phyloP scores from a whole-genome alignment of 2,113 vertebrate species.

The Antechinus stuartii region DNA sequence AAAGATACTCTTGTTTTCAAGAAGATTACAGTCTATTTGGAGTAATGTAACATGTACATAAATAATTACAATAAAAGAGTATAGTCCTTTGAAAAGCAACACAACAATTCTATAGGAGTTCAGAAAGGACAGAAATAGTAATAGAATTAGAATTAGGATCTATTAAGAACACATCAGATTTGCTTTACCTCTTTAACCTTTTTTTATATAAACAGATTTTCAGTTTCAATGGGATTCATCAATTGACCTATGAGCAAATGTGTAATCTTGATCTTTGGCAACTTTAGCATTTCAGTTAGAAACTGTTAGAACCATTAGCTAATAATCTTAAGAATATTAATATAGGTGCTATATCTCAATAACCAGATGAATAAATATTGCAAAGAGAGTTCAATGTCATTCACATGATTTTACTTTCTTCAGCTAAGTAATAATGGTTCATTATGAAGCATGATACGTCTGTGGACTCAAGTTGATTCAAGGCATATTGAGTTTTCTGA shows the following conservation, averaged over 20 bases:
- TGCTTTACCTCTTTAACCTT: constrained; percentile 26
- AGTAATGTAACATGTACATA: neutral
- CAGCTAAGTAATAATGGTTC: constrained; percentile 12
- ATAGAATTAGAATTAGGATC: neutral
- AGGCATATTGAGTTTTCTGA: neutral
- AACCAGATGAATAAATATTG: constrained; percentile 39
- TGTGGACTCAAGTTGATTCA: neutral
- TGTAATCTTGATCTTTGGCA: constrained; percentile 48
- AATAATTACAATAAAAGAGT: neutral
- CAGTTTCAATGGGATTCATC: constrained; percentile 14
- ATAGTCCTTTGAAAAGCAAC: neutral
- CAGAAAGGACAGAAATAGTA: neutral
- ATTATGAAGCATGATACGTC: neutral
- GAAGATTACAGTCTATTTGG: neutral
- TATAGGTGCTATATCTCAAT: constrained; percentile 30
- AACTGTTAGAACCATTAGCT: constrained; percentile 20
- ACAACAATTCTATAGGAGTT: neutral
- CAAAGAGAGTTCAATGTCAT: constrained; percentile 37
- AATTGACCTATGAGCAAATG: constrained; percentile 38
- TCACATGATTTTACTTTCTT: neutral
- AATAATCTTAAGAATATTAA: constrained; percentile 36
- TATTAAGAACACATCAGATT: constrained; percentile 41
- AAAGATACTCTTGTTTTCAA: neutral
- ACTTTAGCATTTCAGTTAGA: constrained; percentile 36
- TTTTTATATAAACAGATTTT: constrained; percentile 17